Base-by-base conservation (phyloP, 2,113 vertebrate species). In the Ceyx cyanopectus region DNA sequence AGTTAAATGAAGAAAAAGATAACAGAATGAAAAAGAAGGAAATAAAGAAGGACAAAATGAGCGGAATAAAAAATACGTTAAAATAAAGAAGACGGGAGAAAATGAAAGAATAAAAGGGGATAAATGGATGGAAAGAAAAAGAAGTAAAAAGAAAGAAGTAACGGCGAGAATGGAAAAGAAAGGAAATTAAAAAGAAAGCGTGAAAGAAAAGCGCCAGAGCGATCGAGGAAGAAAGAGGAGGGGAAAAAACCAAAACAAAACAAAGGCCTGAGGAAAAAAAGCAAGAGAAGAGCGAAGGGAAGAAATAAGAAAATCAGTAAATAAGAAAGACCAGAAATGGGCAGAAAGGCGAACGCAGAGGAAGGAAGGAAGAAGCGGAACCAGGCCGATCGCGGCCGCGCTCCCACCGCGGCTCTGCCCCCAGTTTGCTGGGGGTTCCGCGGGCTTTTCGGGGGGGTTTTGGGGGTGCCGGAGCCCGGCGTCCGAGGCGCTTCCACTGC, bases 401-500 rank as follows among this genome's bases (percentile, higher is more conserved):
- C 63, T 87, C 37, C 4, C 24, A 40, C 48, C 30, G 19, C 1
- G 23, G 41, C 57, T 74, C 32, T 74, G 61, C 62, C 67, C 67
- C 40, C 1, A 69, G 20, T 76, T 73, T 30, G 9, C 9, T 1
- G 57, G 29, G 43, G 7, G 70, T 8, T 41, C 14, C 5, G 6
- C 1, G 7, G 46, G 18, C 60, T n/a, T 41, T 34, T 4, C 26
- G 0, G 13, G 26, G 29, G 12, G 5, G 51, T 68, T 19, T 4
- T 6, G 41, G 30, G 14, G 34, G 50, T 12, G 20, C n/a, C n/a
- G 18, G 17, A 27, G 43, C 61, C 29, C 19, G 17, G 27, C 32
- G n/a, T 58, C 32, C 24, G 26, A 16, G 40, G 5, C 7, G 20
- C 34, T 53, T 21, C 54, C 53, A 30, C 32, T n/a, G 30, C 21